phyloP scores from a whole-genome alignment of 1,140 invertebrate genomes.

The Drosophila sp. region DNA sequence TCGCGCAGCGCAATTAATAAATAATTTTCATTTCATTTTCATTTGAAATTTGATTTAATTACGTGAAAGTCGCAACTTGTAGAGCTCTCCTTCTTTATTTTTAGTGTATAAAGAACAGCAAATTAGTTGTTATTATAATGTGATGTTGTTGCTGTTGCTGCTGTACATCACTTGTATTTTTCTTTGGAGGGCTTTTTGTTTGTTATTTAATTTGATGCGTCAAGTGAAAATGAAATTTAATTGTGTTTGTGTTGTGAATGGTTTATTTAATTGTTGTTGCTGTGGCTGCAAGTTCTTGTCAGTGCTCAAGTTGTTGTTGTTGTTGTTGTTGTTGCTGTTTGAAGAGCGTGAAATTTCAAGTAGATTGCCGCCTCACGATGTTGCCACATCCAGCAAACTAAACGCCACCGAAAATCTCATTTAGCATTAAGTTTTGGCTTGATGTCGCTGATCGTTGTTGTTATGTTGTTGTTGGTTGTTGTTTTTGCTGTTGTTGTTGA shows the following conservation, averaged over 20 bases:
- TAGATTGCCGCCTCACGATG: slow-evolving; percentile 73
- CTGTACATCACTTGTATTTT: slow-evolving; percentile 25
- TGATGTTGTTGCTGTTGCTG: slow-evolving; percentile 40
- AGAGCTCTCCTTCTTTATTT: slow-evolving; percentile 20
- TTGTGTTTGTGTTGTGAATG: slow-evolving; percentile 31
- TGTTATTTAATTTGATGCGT: slow-evolving; percentile 80
- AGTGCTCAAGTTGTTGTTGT: slow-evolving; percentile 8
- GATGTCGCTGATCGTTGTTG: slow-evolving; percentile 19
- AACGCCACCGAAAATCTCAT: slow-evolving; percentile 57
- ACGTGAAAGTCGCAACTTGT: slow-evolving; percentile 62
- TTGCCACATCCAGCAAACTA: slow-evolving; percentile 25
- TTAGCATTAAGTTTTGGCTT: slow-evolving; percentile 23
- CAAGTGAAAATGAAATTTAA: slow-evolving; percentile 78
- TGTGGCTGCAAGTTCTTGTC: slow-evolving; percentile 27
- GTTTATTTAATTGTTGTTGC: slow-evolving; percentile 48
- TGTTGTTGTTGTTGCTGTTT: slow-evolving; percentile 67
- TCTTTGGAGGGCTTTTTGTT: slow-evolving; percentile 39
- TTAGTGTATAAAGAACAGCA: too few relatives aligned
- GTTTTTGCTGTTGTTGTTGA: slow-evolving; percentile 28
- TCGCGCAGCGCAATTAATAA: slow-evolving; percentile 62
- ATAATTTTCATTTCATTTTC: slow-evolving; percentile 75
- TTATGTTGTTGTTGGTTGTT: slow-evolving; percentile 23
- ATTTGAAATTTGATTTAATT: slow-evolving; percentile 80
- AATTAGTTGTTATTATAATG: too few relatives aligned
- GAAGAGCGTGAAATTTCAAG: slow-evolving; percentile 80